phyloP scores from a whole-genome alignment of 1,140 invertebrate genomes.

The Schlechtendalia chinensis region DNA sequence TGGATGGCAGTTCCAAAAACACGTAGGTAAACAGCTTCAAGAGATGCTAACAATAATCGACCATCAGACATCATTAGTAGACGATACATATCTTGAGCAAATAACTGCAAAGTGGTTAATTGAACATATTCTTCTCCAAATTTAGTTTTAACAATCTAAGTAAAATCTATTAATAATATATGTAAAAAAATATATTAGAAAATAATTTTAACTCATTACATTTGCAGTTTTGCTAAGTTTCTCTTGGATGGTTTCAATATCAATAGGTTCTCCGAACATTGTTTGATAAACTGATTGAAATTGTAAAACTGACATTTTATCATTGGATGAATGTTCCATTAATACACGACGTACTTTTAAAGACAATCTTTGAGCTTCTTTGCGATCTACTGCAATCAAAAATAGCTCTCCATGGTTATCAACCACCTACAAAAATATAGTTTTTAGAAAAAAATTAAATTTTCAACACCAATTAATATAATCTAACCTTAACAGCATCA shows the following conservation, averaged over 20 bases:
- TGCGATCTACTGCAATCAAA: slow-evolving; percentile 57
- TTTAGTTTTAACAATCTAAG: slow-evolving; percentile 51
- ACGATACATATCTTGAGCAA: slow-evolving; percentile 62
- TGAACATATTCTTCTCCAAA: slow-evolving; percentile 58
- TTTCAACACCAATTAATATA: neutral
- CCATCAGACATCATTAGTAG: slow-evolving; percentile 61
- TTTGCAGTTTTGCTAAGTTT: slow-evolving; percentile 59
- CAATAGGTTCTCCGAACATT: slow-evolving; percentile 58
- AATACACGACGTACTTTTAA: slow-evolving; percentile 61
- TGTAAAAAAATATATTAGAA: neutral
- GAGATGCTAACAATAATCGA: slow-evolving; percentile 59
- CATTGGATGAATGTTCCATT: slow-evolving; percentile 59
- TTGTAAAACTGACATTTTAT: slow-evolving; percentile 59
- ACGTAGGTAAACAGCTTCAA: slow-evolving; percentile 61
- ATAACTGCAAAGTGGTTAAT: slow-evolving; percentile 61
- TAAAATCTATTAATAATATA: neutral
- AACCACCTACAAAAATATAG: slow-evolving; percentile 48
- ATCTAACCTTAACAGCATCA: slow-evolving; percentile 58
- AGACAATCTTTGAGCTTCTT: slow-evolving; percentile 57
- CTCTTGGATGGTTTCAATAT: slow-evolving; percentile 58
- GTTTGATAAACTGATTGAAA: slow-evolving; percentile 59
- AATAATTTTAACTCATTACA: slow-evolving; percentile 55
- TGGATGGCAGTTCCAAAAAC: slow-evolving; percentile 61
- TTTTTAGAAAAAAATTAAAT: neutral
- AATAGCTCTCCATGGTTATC: slow-evolving; percentile 54